Evolutionary conservation across 1,140 invertebrate species (phyloP), one percentile per base, ranked within the genome.

Genomic region (Agrypnia vestita): DNA sequence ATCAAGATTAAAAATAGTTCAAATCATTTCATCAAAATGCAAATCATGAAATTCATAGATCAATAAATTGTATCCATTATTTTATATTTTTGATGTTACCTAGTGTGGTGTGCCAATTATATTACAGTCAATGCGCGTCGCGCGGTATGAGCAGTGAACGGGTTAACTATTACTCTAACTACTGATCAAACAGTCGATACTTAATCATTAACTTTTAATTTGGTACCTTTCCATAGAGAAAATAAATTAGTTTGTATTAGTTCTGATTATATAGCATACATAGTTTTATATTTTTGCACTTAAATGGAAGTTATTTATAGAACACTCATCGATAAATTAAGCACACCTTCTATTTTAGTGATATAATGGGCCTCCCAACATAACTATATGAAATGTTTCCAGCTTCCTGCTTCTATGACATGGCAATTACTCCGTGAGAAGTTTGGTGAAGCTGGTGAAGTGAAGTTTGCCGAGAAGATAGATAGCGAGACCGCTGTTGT

Each of bases 391-490:
- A 35, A 35, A 35, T 6, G 6, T 35, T 35, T 35, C 25, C 79
- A 94, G 93, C 87, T 97, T 25, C 96, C 96, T 55, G 90, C 93
- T 75, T 94, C 93, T 43, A 95, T 94, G 62, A 96, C 95, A 8
- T 97, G 95, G 95, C 95, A 97, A 86, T 92, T 95, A 86, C 88
- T 97, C 44, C 92, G 94, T 11, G 95, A 97, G 81, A 96, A 97
- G 87, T 97, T 96, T 87, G 92, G 93, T 83, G 95, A 96, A 82
- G 94, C 95, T 82, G 96, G 96, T 0, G 95, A 98, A 83, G 96
- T 99, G 0, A 96, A 97, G 86, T 97, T 95, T 90, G 95, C 96
- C 44, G 97, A 99, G 86, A 97, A 98, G 88, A 94, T 96, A 77
- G 95, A 95, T 9, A 93, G 94, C 53, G 96, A 97, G 80, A 93